phyloP scores from a whole-genome alignment of 1,140 invertebrate genomes.

The Stegodyphus mimosarum region DNA sequence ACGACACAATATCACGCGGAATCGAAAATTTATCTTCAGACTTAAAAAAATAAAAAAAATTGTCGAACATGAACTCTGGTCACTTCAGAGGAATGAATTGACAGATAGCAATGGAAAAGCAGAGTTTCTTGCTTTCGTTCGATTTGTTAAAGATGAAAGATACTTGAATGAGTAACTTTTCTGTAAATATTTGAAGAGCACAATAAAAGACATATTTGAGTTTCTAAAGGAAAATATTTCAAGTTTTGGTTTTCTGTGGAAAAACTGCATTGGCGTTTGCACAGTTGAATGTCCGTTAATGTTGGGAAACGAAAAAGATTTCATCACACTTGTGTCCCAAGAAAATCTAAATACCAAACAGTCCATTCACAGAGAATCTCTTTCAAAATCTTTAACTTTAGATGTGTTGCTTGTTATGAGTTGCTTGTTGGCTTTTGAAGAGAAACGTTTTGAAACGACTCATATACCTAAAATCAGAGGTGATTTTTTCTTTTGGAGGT shows the following conservation, averaged over 20 bases:
- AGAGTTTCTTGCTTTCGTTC: background rate
- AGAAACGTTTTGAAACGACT: background rate
- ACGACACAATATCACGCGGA: background rate
- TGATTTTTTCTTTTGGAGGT: background rate
- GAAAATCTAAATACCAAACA: background rate
- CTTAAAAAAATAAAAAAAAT: background rate
- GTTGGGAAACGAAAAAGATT: background rate
- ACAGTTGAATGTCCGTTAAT: background rate
- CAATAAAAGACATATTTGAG: background rate
- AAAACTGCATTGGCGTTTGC: background rate
- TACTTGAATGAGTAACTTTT: background rate
- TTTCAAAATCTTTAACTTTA: background rate
- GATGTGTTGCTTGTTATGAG: background rate
- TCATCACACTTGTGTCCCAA: background rate
- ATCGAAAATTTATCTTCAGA: background rate
- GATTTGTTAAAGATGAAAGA: conserved; percentile 1
- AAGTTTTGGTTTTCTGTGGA: background rate
- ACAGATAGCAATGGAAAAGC: background rate
- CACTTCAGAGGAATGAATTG: background rate
- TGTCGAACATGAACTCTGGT: background rate
- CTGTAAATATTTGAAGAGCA: background rate
- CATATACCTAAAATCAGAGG: background rate
- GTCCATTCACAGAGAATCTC: background rate
- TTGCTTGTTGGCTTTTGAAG: background rate
- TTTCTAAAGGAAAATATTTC: background rate